Percentiles rank a stretch among this genome's conserved stretches.
These are phyloP conservation scores for Slavum lentiscoides DNA, from an alignment of 2,888 invertebrate genomes.

Conservation along the genomic window DNA sequence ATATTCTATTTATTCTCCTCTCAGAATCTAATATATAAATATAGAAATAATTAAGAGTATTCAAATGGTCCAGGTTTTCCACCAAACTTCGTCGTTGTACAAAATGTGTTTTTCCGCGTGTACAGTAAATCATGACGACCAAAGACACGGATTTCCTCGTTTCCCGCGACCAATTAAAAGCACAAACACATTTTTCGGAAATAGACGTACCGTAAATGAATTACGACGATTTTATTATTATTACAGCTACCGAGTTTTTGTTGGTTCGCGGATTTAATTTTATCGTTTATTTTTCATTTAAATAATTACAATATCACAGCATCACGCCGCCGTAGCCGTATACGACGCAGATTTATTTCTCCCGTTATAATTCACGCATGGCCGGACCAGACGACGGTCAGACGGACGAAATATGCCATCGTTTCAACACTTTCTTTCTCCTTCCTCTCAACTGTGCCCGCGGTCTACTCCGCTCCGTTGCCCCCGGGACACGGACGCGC, in stretches of 20 bases:
- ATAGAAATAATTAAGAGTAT: no score
- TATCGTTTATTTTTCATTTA: neutral
- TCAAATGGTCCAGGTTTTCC: no score
- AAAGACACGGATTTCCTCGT: neutral
- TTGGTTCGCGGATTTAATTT: neutral
- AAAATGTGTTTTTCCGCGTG: neutral
- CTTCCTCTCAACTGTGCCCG: neutral
- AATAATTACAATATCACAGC: slow-evolving; percentile 22
- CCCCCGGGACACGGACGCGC: neutral
- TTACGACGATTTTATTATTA: neutral
- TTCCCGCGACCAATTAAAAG: slow-evolving; percentile 11
- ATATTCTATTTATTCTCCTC: no score
- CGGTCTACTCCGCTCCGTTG: no score
- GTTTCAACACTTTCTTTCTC: slow-evolving; percentile 13
- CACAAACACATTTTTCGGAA: neutral
- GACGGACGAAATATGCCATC: slow-evolving; percentile 21
- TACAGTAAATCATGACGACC: neutral
- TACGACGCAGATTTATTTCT: slow-evolving; percentile 11
- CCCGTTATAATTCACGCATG: slow-evolving; percentile 5
- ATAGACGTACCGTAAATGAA: slow-evolving; percentile 28
- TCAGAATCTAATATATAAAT: no score
- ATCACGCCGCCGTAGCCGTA: neutral
- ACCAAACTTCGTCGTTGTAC: neutral
- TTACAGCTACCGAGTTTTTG: neutral
- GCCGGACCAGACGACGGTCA: slow-evolving; percentile 29